phyloP scores from a whole-genome alignment of 92 coral and sea anemone species.

The Actinernus sp. region DNA sequence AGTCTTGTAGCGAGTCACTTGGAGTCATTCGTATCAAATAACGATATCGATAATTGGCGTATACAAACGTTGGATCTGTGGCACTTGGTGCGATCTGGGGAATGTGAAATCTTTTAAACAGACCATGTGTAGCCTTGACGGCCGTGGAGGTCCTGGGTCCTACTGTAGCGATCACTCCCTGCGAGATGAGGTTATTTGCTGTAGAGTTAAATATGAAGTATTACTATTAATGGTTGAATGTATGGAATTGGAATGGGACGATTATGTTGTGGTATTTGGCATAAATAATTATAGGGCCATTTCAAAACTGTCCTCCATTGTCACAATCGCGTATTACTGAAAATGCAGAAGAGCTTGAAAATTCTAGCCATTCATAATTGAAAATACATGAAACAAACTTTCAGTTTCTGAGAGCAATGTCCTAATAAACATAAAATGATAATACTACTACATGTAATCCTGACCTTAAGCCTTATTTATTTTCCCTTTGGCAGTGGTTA shows the following conservation, averaged over 20 bases:
- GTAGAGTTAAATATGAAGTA: not conserved
- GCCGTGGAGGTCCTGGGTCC: slow-evolving; percentile 80
- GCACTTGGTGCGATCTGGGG: slow-evolving; percentile 76
- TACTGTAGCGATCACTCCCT: slow-evolving; percentile 76
- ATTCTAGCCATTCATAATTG: too few species aligned
- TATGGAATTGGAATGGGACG: not conserved
- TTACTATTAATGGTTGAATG: not conserved
- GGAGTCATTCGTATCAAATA: slow-evolving; percentile 73
- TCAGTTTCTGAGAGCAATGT: too few species aligned
- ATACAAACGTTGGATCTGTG: slow-evolving; percentile 62
- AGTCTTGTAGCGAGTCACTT: slow-evolving; percentile 20
- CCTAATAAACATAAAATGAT: too few species aligned
- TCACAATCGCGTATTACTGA: too few species aligned
- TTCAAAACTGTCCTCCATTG: too few species aligned
- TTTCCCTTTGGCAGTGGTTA: too few species aligned
- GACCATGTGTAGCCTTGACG: slow-evolving; percentile 58
- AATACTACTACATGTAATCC: too few species aligned
- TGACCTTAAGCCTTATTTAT: too few species aligned
- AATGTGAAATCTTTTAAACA: slow-evolving; percentile 63
- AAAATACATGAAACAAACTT: too few species aligned
- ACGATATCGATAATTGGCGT: slow-evolving; percentile 39
- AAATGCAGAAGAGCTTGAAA: too few species aligned
- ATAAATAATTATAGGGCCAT: too few species aligned
- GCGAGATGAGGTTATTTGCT: slow-evolving; percentile 76
- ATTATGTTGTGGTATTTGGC: not conserved